Conservation (phyloP, 2,888 invertebrate genomes). For the Euphydryas editha region DNA sequence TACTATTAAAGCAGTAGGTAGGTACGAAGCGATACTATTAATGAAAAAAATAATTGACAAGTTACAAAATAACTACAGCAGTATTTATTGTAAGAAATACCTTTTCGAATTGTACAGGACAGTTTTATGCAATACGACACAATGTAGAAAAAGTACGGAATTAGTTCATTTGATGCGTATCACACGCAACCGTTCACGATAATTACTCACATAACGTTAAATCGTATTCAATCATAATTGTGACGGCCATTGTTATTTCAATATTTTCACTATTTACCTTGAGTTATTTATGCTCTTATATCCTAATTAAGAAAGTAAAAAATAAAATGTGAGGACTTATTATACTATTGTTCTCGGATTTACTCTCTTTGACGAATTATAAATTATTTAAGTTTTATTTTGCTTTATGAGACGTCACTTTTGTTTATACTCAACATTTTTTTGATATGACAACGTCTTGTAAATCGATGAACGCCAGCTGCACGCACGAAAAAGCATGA, state of each 20-base stretch:
- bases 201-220: slow-evolving; percentile 40
- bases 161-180: slow-evolving; percentile 47
- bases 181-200: slow-evolving; percentile 48
- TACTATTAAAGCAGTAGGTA: no score
- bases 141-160: slow-evolving; percentile 57
- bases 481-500: no score
- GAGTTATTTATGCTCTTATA: neutral
- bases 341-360: no score
- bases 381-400: no score
- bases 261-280: neutral
- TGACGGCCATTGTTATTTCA: slow-evolving; percentile 7
- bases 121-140: slow-evolving; percentile 45
- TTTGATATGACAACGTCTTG: no score
- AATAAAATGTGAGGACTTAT: no score
- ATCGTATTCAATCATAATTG: slow-evolving; percentile 27
- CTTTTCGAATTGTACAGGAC: neutral
- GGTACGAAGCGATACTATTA: neutral
- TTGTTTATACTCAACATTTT: no score
- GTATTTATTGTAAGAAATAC: slow-evolving; percentile 1
- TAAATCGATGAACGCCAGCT: no score
- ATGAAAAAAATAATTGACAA: neutral
- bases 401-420: no score
- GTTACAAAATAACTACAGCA: no score
- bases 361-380: no score
- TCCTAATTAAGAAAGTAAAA: neutral